phyloP scores from a whole-genome alignment of 2,888 invertebrate genomes.

The Allophyes oxyacanthae region DNA sequence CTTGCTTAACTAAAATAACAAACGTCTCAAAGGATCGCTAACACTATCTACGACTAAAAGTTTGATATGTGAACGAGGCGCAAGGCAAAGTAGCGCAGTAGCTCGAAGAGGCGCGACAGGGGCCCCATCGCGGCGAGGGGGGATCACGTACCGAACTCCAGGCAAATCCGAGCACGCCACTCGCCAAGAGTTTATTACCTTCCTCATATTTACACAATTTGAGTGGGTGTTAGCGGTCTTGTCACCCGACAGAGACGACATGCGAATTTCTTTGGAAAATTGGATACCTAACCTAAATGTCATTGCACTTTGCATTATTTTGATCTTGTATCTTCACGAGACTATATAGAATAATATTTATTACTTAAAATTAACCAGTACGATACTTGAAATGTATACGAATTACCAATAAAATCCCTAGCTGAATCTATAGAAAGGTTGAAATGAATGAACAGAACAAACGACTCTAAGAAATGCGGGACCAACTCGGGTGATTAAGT shows the following conservation, averaged over 20 bases:
- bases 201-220: conserved; percentile 86
- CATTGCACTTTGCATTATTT: too few species aligned
- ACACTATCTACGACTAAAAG: conserved; percentile 73
- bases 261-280: conserved; percentile 54
- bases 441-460: conserved; percentile 85
- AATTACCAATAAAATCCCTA: conserved; percentile 33
- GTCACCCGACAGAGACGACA: conserved; percentile 58
- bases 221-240: conserved; percentile 79
- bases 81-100: conserved; percentile 53
- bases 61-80: conserved; percentile 69
- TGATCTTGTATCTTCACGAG: too few species aligned
- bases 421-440: conserved; percentile 60
- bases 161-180: conserved; percentile 82
- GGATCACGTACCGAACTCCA: conserved; percentile 82
- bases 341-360: too few species aligned
- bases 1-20: conserved; percentile 66
- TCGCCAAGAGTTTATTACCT: conserved; percentile 83
- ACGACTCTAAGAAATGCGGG: conserved; percentile 83
- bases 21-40: conserved; percentile 70
- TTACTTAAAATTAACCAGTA: too few species aligned
- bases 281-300: conserved; percentile 5
- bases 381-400: too few species aligned
- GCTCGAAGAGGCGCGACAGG: conserved; percentile 57
- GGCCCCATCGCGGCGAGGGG: conserved; percentile 52
- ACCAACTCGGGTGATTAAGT: conserved; percentile 87